Percentiles rank a stretch among this genome's conserved stretches.
Conservation (phyloP, 2,888 invertebrate genomes). For the Epiblema foenella region DNA sequence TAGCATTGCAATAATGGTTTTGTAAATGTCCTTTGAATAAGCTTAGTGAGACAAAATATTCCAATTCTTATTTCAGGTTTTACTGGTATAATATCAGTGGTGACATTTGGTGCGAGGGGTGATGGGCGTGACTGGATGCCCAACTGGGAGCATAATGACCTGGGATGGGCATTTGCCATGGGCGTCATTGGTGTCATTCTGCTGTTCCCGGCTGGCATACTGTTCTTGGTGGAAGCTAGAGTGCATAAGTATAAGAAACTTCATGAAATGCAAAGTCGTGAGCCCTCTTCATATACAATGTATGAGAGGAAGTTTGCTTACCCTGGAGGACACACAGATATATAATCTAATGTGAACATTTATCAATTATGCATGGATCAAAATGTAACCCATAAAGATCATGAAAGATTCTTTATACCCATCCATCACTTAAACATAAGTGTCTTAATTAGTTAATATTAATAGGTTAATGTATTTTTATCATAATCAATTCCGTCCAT, state of each 20-base stretch:
- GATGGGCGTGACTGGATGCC: conserved; percentile 98
- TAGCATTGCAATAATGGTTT: background rate
- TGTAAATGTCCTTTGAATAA: background rate
- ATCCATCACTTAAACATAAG: conserved; percentile 4
- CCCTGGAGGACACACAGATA: conserved; percentile 88
- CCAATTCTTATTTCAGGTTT: conserved; percentile 82
- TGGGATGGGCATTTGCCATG: conserved; percentile 97
- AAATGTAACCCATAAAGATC: conserved; percentile 2
- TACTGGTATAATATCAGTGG: conserved; percentile 92
- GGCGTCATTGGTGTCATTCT: conserved; percentile 91
- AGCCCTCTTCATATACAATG: conserved; percentile 87
- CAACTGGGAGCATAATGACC: conserved; percentile 96
- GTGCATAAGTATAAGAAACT: conserved; percentile 90
- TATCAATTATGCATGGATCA: background rate
- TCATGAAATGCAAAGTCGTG: conserved; percentile 88
- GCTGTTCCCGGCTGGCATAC: conserved; percentile 90
- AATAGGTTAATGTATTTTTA: conserved; percentile 8
- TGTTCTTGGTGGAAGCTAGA: conserved; percentile 93
- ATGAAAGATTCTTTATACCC: background rate
- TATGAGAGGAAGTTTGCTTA: conserved; percentile 86
- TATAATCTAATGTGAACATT: conserved; percentile 72
- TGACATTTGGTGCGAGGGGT: conserved; percentile 95
- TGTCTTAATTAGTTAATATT: conserved; percentile 18
- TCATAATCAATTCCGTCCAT: conserved; percentile 30
- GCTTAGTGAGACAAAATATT: background rate